Evolutionary conservation across 2,888 invertebrate species (phyloP).

Genomic region (Cheilosia grossa): DNA sequence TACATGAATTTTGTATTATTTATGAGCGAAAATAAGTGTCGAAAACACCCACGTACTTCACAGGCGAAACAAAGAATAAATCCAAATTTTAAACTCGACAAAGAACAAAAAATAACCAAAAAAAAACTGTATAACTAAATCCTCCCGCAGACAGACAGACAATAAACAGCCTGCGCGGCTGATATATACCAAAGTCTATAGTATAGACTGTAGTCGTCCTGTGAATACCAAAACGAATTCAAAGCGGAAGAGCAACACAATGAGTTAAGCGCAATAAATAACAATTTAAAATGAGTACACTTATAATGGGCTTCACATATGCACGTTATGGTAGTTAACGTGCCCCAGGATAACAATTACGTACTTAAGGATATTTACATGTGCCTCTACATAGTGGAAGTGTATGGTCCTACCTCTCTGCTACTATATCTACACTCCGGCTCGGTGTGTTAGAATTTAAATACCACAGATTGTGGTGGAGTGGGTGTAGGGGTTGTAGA

Average conservation of each 20-base stretch:
- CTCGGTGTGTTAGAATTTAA: constrained; percentile 65
- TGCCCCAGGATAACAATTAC: constrained; percentile 75
- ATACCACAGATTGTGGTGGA: constrained; percentile 70
- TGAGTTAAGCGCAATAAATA: constrained; percentile 75
- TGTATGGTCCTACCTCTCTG: constrained; percentile 32
- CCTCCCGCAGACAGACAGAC: constrained; percentile 60
- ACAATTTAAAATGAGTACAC: constrained; percentile 75
- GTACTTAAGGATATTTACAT: constrained; percentile 75
- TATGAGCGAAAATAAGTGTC: constrained; percentile 74
- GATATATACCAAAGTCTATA: too few relatives aligned
- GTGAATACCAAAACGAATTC: constrained; percentile 71
- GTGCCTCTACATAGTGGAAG: constrained; percentile 40
- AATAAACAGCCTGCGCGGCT: constrained; percentile 7
- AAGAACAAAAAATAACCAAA: constrained; percentile 23
- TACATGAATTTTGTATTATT: constrained; percentile 67
- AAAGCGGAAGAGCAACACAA: constrained; percentile 74
- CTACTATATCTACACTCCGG: constrained; percentile 12
- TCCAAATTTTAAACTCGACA: constrained; percentile 42
- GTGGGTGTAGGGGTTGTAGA: constrained; percentile 10
- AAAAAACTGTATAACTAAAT: constrained; percentile 42
- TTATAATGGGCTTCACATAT: constrained; percentile 75
- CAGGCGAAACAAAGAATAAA: constrained; percentile 53
- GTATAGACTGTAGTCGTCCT: constrained; percentile 35
- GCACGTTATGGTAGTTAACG: constrained; percentile 75
- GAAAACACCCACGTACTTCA: constrained; percentile 71